phyloP scores from a whole-genome alignment of 2,888 invertebrate species.

The Diabrotica balteata region DNA sequence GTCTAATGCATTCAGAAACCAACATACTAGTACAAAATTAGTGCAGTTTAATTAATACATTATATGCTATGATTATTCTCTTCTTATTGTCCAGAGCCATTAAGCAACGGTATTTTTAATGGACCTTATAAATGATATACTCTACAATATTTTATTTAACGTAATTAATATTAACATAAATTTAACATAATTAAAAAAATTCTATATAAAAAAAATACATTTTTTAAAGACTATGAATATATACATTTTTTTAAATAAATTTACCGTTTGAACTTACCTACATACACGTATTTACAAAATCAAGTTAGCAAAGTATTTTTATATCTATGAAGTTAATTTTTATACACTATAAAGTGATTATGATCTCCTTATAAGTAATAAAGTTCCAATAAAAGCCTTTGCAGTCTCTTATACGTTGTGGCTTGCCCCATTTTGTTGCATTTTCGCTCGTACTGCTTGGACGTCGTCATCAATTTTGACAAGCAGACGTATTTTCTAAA shows the following conservation, averaged over 20 bases:
- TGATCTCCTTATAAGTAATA: slow-evolving; percentile 22
- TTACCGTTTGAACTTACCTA: slow-evolving; percentile 20
- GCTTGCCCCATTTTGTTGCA: slow-evolving; percentile 62
- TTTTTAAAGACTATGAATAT: slow-evolving; percentile 23
- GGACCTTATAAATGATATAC: slow-evolving; percentile 12
- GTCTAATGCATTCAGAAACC: too few relatives aligned
- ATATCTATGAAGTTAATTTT: slow-evolving; percentile 19
- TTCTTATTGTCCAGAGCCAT: too few relatives aligned
- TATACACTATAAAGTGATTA: slow-evolving; percentile 21
- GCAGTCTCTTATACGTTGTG: slow-evolving; percentile 9
- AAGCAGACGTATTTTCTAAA: slow-evolving; percentile 83
- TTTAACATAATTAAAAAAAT: slow-evolving; percentile 1
- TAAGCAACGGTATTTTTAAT: too few relatives aligned
- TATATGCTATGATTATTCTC: too few relatives aligned
- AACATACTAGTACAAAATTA: too few relatives aligned
- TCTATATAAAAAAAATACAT: slow-evolving; percentile 15
- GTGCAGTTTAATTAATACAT: too few relatives aligned
- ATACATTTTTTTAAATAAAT: slow-evolving; percentile 20
- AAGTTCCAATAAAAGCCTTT: slow-evolving; percentile 1
- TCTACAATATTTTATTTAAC: slow-evolving; percentile 20
- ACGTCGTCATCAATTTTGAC: slow-evolving; percentile 88
- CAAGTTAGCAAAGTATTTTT: slow-evolving; percentile 2
- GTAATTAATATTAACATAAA: too few relatives aligned
- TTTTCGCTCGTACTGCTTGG: slow-evolving; percentile 77
- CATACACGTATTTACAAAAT: slow-evolving; percentile 26